These are phyloP conservation scores for Syngnathus scovelli DNA, from an alignment of 2,113 vertebrate genomes.

Conservation along the genomic window DNA sequence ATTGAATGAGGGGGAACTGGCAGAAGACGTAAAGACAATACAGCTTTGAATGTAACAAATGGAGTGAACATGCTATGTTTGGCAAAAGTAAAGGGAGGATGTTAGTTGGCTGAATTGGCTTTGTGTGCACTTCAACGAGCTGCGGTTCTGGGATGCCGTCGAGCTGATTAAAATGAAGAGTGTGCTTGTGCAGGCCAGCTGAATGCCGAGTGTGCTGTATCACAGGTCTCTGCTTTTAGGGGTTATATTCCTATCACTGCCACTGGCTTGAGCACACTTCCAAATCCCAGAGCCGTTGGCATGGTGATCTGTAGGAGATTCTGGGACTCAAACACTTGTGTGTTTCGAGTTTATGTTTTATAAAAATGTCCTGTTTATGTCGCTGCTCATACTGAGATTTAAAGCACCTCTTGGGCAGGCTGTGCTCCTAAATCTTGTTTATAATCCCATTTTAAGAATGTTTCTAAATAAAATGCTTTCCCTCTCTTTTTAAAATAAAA, in stretches of 20 bases:
- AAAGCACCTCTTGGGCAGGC: constrained; percentile 25
- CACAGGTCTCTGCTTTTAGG: constrained; percentile 41
- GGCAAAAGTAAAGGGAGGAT: constrained; percentile 5
- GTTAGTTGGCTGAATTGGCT: constrained; percentile 14
- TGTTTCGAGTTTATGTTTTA: constrained; percentile 1
- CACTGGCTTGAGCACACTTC: constrained; percentile 29
- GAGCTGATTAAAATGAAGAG: constrained; percentile 8
- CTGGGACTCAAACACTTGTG: constrained; percentile 7
- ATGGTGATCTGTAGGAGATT: constrained; percentile 29
- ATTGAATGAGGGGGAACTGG: background rate
- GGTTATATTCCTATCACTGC: constrained; percentile 48
- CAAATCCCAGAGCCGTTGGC: constrained; percentile 50
- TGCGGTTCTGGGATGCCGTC: constrained; percentile 8
- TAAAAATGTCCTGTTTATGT: constrained; percentile 26
- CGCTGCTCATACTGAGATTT: constrained; percentile 30
- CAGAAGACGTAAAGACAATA: constrained; percentile 16
- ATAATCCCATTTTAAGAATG: background rate
- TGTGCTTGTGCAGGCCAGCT: background rate
- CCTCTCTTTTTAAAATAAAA: background rate
- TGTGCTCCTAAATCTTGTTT: background rate
- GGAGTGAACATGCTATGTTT: constrained; percentile 13
- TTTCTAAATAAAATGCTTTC: background rate
- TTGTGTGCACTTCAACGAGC: constrained; percentile 8
- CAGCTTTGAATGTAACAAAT: constrained; percentile 30
- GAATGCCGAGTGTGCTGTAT: constrained; percentile 39